Conservation (phyloP, 2,113 vertebrate genomes). For the Gobius niger region DNA sequence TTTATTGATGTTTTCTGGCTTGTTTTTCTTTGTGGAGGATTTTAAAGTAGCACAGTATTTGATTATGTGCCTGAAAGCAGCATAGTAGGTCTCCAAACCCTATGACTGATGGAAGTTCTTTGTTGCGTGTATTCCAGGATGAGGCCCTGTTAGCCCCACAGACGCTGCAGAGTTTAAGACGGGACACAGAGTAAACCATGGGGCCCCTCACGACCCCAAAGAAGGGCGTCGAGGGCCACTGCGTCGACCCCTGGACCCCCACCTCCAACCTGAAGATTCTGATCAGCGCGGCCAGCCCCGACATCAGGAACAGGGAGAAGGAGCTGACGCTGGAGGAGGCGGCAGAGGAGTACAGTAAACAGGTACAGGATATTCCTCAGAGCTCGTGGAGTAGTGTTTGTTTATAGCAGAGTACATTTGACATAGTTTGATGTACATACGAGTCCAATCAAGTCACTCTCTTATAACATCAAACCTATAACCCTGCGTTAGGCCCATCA, state of each 20-base stretch:
- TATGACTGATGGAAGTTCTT: too few species aligned
- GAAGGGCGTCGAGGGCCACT: constrained; percentile 77
- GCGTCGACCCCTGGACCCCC: constrained; percentile 92
- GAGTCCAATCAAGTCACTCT: too few species aligned
- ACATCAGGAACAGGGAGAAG: constrained; percentile 91
- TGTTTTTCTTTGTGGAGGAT: too few species aligned
- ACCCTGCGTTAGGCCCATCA: too few species aligned
- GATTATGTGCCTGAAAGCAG: too few species aligned
- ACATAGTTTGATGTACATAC: too few species aligned
- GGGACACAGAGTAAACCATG: constrained; percentile 64
- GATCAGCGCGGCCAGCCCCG: constrained; percentile 92
- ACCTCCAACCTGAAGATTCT: constrained; percentile 97
- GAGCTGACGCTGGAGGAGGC: constrained; percentile 68
- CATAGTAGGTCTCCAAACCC: too few species aligned
- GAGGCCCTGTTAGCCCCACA: constrained; percentile 74
- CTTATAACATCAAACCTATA: too few species aligned
- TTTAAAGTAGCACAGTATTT: too few species aligned
- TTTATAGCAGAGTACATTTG: too few species aligned
- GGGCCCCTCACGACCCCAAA: constrained; percentile 86
- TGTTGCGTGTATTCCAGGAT: constrained; percentile 65
- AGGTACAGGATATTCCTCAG: constrained; percentile 64
- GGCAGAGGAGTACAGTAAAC: constrained; percentile 64
- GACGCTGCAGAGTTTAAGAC: constrained; percentile 16
- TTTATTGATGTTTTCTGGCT: too few species aligned
- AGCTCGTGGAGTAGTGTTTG: too few species aligned